Evolutionary conservation across 2,888 invertebrate species (phyloP).

Genomic region (Chalcosyrphus nemorum): DNA sequence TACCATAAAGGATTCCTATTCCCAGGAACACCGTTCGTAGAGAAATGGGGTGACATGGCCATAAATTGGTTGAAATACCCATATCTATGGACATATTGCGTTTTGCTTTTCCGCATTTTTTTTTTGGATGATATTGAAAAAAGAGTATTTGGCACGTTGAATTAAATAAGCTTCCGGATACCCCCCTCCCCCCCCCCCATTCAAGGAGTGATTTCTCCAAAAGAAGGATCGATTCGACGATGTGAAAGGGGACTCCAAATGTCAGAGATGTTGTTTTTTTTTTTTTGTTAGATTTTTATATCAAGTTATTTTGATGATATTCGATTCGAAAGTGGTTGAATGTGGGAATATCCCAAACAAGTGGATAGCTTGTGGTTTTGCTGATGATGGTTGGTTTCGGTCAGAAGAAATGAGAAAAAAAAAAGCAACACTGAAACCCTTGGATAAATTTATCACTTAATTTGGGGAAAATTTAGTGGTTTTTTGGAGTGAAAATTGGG

Average conservation of each 20-base stretch:
- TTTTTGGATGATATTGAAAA: background rate
- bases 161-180: conserved; percentile 38
- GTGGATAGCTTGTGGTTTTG: conserved; percentile 4
- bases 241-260: conserved; percentile 6
- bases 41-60: conserved; percentile 12
- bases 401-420: background rate
- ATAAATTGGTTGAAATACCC: conserved; percentile 32
- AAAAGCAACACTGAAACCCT: background rate
- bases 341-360: background rate
- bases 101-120: conserved; percentile 8
- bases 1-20: conserved; percentile 32
- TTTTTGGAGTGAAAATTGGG: conserved; percentile 3
- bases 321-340: background rate
- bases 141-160: conserved; percentile 17
- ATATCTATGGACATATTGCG: conserved; percentile 17
- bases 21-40: background rate
- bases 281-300: background rate
- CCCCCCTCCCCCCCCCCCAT: background rate
- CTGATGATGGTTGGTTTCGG: conserved; percentile 9
- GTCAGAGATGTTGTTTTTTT: background rate
- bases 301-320: conserved; percentile 18
- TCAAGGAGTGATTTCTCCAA: background rate
- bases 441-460: conserved; percentile 16
- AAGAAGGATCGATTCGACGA: background rate
- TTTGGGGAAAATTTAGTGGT: conserved; percentile 4